A percentile compares a stretch with the other conserved stretches of the same genome.
phyloP scores from a whole-genome alignment of 2,113 vertebrate genomes.

The Aleadryas rufinucha region DNA sequence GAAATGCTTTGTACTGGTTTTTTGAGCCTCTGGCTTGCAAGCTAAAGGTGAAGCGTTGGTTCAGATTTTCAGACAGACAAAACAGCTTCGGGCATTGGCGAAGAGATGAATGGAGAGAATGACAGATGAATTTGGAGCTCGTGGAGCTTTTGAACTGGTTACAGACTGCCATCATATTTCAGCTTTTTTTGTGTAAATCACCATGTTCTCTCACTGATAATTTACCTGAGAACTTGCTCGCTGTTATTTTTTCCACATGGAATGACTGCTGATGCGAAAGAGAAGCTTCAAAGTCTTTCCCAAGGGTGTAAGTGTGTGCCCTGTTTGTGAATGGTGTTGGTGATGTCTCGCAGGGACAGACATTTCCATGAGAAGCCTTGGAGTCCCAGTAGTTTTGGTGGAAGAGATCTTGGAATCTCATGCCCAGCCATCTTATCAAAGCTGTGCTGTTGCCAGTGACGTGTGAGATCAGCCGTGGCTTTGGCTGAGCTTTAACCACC shows the following conservation, averaged over 20 bases:
- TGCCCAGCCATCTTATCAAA: neutral
- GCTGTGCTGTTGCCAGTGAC: rapidly evolving
- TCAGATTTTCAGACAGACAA: neutral
- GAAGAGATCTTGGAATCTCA: neutral
- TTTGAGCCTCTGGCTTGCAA: neutral
- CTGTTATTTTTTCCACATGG: neutral
- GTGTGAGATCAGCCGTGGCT: rapidly evolving
- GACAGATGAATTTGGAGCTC: neutral
- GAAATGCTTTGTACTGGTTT: neutral
- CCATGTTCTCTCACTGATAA: neutral
- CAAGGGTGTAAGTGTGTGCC: neutral
- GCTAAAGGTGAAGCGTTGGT: neutral
- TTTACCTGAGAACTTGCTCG: neutral
- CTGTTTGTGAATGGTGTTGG: neutral
- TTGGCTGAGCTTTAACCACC: neutral
- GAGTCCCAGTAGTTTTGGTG: neutral
- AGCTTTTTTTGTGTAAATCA: neutral
- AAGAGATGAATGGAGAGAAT: neutral
- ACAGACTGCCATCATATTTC: neutral
- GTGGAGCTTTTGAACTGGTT: neutral
- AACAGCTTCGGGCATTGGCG: neutral
- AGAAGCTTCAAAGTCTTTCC: neutral
- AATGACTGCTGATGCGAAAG: neutral
- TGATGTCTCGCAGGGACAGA: neutral
- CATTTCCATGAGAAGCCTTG: neutral